Base-by-base conservation (phyloP, 1,140 invertebrate species). In the Zaprionus lachaisei region DNA sequence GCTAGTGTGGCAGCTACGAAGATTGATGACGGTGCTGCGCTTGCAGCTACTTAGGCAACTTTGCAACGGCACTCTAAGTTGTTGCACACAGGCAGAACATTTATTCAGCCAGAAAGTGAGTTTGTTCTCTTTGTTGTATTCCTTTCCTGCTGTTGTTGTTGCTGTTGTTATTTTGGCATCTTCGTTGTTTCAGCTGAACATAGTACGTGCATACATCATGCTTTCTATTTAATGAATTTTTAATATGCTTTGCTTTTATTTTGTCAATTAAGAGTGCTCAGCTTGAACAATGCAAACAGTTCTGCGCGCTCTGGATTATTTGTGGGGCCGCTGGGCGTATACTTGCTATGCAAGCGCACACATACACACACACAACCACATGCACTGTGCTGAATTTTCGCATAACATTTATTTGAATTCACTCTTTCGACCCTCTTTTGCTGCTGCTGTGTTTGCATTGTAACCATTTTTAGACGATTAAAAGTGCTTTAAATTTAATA, bases 171-270 rank as follows among this genome's bases (percentile, higher is more conserved):
- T 7, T 6, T 41, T 41, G 15, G 63, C 41, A 44, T 49, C 57
- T 71, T 17, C 62, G n/a, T 44, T 44, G 41, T 17, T 47, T 9
- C n/a, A 4, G n/a, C n/a, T 47, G 41, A 62, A 6, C 17, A 49
- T 49, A 24, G 31, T 51, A 34, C 20, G 38, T 71, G 55, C 49
- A 44, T 44, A 49, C 51, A 58, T 68, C 37, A 31, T 57, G 76
- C 72, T 83, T 86, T 89, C 77, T 78, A 74, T 86, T 87, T 86
- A 87, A 86, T 86, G 83, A 90, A 89, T 84, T 84, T 90, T 79
- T 87, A 90, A 87, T 83, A 84, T 76, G 80, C 74, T 72, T 72
- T 69, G 31, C 62, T 71, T 79, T 75, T 70, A 60, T 79, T 73
- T 66, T 83, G 71, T 78, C 69, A 80, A 83, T 77, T 87, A 83